Base-by-base conservation (phyloP, 2,113 vertebrate genomes). In the Colaptes auratus region DNA sequence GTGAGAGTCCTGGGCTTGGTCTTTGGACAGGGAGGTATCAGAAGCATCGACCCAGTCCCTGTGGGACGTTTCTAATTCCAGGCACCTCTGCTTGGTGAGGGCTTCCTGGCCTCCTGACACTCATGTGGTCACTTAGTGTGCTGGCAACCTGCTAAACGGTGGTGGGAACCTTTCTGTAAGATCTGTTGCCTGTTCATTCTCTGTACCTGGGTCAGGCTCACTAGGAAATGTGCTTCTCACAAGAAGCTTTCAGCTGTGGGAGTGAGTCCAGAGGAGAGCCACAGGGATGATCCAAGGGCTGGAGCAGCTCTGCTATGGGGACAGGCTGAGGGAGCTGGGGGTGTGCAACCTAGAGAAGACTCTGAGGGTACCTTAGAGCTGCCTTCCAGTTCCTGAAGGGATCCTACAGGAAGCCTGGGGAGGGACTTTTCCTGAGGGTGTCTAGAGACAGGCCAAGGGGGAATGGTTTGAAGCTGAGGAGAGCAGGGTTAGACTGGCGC, bases 51-150 rank as follows among this genome's bases (percentile, higher is more conserved):
- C 46, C 65, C 56, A 1, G 56, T 55, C 25, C 3, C 46, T 1
- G 15, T 18, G 42, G 30, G 48, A 10, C 33, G 69, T 60, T 60
- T 42, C 50, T 69, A 12, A 10, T 28, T 53, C 11, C 8, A 64
- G 23, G 36, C 73, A 66, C 36, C 39, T 50, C 53, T 50, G 48
- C 48, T 6, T 64, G 46, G 44, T 30, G 60, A 30, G 53, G 15
- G 28, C n/a, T 69, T 18, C 12, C n/a, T 70, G 30, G 2, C 28
- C 88, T 81, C 58, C 18, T 2, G 2, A 24, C 0, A 2, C 17
- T 20, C 3, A 53, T 46, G 11, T 39, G 63, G n/a, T 39, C 0
- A 4, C 30, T 36, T 12, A 21, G 12, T 6, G 2, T 12, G 7
- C 27, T 81, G 42, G 15, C 65, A 86, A 3, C 15, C 50, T 81